Evolutionary conservation across 2,888 invertebrate genomes (phyloP).

Genomic region (Oxycera nigricornis): DNA sequence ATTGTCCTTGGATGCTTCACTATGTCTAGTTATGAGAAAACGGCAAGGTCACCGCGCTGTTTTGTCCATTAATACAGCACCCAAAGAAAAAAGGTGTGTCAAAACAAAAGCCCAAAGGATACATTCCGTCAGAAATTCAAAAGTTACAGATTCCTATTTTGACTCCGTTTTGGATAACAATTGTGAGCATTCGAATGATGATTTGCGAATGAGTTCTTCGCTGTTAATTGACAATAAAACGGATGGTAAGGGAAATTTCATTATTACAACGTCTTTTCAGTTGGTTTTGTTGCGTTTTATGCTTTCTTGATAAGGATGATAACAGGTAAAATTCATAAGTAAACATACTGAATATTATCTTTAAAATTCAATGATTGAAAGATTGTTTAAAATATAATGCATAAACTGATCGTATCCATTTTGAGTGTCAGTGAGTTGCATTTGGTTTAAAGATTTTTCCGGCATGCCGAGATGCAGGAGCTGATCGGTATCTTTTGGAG

Average conservation of each 20-base stretch:
- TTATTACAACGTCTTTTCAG: no score
- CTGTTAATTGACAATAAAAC: constrained; percentile 22
- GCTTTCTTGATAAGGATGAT: no score
- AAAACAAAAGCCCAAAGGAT: constrained; percentile 14
- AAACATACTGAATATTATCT: no score
- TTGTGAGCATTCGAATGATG: not conserved
- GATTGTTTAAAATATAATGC: no score
- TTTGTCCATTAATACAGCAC: constrained; percentile 1
- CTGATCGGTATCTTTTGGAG: no score
- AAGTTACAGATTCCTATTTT: not conserved
- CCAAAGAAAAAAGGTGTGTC: constrained; percentile 1
- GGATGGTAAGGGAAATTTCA: constrained; percentile 22
- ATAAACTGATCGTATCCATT: no score
- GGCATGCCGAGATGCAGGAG: no score
- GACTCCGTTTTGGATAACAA: constrained; percentile 2
- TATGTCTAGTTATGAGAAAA: constrained; percentile 29
- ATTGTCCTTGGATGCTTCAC: not conserved
- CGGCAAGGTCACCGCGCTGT: not conserved
- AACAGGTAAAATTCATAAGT: no score
- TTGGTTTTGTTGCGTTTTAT: no score
- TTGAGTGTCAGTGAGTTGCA: no score
- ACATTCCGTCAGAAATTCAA: constrained; percentile 3
- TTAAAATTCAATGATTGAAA: no score
- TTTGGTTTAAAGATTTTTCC: no score
- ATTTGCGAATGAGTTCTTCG: constrained; percentile 32